phyloP scores from a whole-genome alignment of 2,888 invertebrate genomes.

The Platynereis dumerilii region DNA sequence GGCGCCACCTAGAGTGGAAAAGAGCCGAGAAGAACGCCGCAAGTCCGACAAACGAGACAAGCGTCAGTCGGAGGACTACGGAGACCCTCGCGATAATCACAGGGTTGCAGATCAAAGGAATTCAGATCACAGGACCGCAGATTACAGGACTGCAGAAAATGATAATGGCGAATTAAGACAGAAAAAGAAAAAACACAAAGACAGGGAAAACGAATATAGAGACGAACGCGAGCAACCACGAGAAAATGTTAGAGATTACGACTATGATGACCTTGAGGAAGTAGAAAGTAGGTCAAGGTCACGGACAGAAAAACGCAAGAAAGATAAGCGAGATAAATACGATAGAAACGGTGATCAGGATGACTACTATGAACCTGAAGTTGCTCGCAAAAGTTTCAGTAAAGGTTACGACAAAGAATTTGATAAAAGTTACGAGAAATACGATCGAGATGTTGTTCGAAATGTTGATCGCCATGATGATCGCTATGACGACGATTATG shows the following conservation, averaged over 20 bases:
- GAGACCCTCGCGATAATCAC: too few species aligned
- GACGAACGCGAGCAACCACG: neutral
- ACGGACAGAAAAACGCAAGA: neutral
- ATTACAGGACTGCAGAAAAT: slow-evolving; percentile 5
- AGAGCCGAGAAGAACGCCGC: too few species aligned
- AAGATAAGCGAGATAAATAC: slow-evolving; percentile 9
- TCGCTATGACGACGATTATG: neutral
- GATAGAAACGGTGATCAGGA: slow-evolving; percentile 1
- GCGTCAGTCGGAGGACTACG: too few species aligned
- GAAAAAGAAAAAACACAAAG: slow-evolving; percentile 20
- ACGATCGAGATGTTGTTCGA: neutral
- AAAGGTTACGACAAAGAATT: too few species aligned
- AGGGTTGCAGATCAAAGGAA: too few species aligned
- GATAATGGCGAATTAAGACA: slow-evolving; percentile 1
- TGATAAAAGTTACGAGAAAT: neutral
- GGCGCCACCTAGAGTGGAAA: too few species aligned
- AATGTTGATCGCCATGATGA: neutral
- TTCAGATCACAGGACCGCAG: too few species aligned
- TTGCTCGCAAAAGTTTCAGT: neutral
- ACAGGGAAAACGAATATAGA: slow-evolving; percentile 5
- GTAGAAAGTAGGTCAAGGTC: slow-evolving; percentile 3
- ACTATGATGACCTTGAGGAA: slow-evolving; percentile 7
- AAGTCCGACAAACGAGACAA: too few species aligned
- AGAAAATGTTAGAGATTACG: neutral
- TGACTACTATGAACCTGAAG: slow-evolving; percentile 2